phyloP scores from a whole-genome alignment of 1,140 invertebrate genomes.

The Ceratosolen fusciceps region DNA sequence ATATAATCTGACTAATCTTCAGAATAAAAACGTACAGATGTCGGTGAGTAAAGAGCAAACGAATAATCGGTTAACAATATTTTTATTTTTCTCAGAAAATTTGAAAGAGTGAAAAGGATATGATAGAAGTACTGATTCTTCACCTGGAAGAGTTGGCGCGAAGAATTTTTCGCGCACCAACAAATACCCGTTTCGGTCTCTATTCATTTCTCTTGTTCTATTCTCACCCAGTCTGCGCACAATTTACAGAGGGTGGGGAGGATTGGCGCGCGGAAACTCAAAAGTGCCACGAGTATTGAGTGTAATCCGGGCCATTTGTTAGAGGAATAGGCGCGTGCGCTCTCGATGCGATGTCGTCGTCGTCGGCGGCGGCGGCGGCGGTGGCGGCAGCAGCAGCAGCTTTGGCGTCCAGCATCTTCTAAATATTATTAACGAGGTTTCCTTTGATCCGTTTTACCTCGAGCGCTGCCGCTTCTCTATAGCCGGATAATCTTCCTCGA shows the following conservation, averaged over 20 bases:
- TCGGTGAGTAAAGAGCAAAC: neutral
- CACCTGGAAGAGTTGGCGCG: neutral
- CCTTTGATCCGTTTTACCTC: constrained; percentile 18
- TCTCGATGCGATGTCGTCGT: neutral
- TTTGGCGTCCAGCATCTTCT: constrained; percentile 46
- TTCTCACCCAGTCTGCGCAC: neutral
- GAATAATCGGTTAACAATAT: neutral
- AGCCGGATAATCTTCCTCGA: constrained; percentile 51
- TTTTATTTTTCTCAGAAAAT: neutral
- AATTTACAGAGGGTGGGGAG: neutral
- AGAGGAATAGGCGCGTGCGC: neutral
- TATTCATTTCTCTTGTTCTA: neutral
- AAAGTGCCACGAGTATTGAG: neutral
- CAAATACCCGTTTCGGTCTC: neutral
- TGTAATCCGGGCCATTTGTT: constrained; percentile 31
- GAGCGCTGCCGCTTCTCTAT: neutral
- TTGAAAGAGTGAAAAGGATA: neutral
- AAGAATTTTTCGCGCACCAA: neutral
- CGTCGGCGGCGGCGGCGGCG: too few relatives aligned
- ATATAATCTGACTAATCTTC: neutral
- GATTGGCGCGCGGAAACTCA: neutral
- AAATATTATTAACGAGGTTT: constrained; percentile 54
- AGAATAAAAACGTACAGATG: neutral
- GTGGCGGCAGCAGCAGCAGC: too few relatives aligned
- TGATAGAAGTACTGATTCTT: neutral